Evolutionary conservation across 2,113 vertebrate genomes (phyloP).

Genomic region (Lates calcarifer): DNA sequence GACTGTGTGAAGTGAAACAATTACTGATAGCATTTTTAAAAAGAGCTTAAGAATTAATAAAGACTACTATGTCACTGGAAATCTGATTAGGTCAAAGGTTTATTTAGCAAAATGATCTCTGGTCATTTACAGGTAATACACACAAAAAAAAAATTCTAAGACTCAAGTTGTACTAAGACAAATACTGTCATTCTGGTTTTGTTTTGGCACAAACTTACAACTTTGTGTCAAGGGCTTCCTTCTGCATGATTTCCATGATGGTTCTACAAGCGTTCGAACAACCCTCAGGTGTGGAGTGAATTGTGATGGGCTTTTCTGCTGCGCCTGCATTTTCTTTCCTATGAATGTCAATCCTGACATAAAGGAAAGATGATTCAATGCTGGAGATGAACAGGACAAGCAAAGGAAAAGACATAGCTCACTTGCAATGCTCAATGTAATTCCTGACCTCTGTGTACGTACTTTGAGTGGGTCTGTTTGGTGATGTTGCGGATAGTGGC

Average conservation of each 20-base stretch:
- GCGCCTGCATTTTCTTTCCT: slow-evolving; percentile 98
- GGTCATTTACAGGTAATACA: neutral
- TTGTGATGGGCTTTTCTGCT: slow-evolving; percentile 97
- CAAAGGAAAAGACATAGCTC: neutral
- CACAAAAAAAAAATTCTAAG: neutral
- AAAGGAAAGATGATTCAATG: neutral
- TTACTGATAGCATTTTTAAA: neutral
- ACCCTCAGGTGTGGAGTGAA: slow-evolving; percentile 97
- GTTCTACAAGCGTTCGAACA: slow-evolving; percentile 94
- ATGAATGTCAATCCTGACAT: slow-evolving; percentile 95
- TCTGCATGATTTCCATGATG: slow-evolving; percentile 99
- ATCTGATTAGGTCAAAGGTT: neutral
- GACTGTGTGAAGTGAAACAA: neutral
- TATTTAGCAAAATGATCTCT: neutral
- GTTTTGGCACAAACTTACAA: slow-evolving; percentile 88
- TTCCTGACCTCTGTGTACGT: slow-evolving; percentile 63
- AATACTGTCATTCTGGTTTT: neutral
- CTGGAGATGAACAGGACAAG: neutral
- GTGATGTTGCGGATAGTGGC: slow-evolving; percentile 98
- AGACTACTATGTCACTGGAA: neutral
- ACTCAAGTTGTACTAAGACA: neutral
- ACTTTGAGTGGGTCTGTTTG: slow-evolving; percentile 99
- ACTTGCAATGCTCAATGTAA: slow-evolving; percentile 1
- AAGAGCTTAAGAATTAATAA: neutral
- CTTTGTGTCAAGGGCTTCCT: slow-evolving; percentile 97